phyloP scores from a whole-genome alignment of 2,113 vertebrate genomes.

The Erpornis zantholeuca region DNA sequence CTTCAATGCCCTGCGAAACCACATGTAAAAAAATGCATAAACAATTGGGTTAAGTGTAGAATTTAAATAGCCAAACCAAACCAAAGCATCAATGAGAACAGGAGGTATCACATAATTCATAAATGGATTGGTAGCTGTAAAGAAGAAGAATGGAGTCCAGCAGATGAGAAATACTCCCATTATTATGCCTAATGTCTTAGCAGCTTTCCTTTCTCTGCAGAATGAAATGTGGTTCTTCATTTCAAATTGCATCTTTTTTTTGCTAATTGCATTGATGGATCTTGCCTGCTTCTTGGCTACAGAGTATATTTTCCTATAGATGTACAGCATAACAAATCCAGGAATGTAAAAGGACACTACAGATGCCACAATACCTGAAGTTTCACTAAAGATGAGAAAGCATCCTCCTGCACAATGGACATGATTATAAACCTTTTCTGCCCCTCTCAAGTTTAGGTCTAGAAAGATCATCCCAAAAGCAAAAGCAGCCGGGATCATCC shows the following conservation, averaged over 20 bases:
- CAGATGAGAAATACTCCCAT: slow-evolving; percentile 80
- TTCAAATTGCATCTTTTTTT: slow-evolving; percentile 43
- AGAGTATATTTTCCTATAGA: slow-evolving; percentile 80
- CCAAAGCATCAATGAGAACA: slow-evolving; percentile 68
- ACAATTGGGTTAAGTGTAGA: slow-evolving; percentile 82
- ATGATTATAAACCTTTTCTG: slow-evolving; percentile 63
- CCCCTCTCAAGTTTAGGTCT: slow-evolving; percentile 76
- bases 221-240: slow-evolving; percentile 31
- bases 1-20: slow-evolving; percentile 82
- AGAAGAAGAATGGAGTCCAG: slow-evolving; percentile 84
- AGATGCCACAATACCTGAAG: slow-evolving; percentile 69
- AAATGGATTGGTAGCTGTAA: slow-evolving; percentile 74
- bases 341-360: slow-evolving; percentile 80
- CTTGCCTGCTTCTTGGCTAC: slow-evolving; percentile 76
- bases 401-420: slow-evolving; percentile 73
- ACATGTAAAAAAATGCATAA: slow-evolving; percentile 83
- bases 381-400: slow-evolving; percentile 75
- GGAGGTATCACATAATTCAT: slow-evolving; percentile 70
- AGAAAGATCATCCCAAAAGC: slow-evolving; percentile 82
- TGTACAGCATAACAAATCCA: slow-evolving; percentile 76
- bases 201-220: slow-evolving; percentile 77
- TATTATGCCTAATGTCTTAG: slow-evolving; percentile 78
- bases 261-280: slow-evolving; percentile 60
- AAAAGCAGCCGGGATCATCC: slow-evolving; percentile 75
- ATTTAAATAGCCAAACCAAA: slow-evolving; percentile 86